Percentiles rank a stretch among this genome's conserved stretches.
Conservation (phyloP, 64 coral and sea anemone genomes). For the Anthopleura sola region DNA sequence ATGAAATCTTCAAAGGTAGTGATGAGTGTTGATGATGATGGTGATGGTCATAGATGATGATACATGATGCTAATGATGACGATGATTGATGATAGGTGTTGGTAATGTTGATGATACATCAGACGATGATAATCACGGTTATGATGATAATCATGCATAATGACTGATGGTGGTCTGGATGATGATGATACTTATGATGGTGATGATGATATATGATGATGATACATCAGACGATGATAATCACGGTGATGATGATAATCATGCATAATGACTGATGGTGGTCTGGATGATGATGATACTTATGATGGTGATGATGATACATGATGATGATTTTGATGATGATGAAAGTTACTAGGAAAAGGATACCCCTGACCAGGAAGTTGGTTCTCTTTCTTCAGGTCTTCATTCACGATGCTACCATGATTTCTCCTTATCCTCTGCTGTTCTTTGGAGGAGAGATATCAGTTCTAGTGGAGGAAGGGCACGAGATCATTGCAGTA, state of each 20-base stretch:
- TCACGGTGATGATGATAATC: neutral
- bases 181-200: too few relatives aligned
- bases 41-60: neutral
- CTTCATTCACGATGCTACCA: constrained; percentile 64
- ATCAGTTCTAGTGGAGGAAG: constrained; percentile 66
- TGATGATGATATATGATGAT: too few relatives aligned
- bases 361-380: neutral
- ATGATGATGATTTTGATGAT: neutral
- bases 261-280: neutral
- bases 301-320: neutral
- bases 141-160: neutral
- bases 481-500: constrained; percentile 71
- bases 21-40: neutral
- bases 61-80: neutral
- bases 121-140: neutral
- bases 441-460: constrained; percentile 96
- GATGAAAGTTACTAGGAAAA: neutral
- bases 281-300: neutral
- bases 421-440: constrained; percentile 88
- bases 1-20: constrained; percentile 85
- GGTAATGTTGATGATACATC: neutral
- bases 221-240: too few relatives aligned
- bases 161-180: too few relatives aligned
- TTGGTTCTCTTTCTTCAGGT: neutral
- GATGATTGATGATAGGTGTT: neutral